Percentiles rank a stretch among this genome's conserved stretches.
Conservation (phyloP, 2,113 vertebrate species). For the Varanus salvator region DNA sequence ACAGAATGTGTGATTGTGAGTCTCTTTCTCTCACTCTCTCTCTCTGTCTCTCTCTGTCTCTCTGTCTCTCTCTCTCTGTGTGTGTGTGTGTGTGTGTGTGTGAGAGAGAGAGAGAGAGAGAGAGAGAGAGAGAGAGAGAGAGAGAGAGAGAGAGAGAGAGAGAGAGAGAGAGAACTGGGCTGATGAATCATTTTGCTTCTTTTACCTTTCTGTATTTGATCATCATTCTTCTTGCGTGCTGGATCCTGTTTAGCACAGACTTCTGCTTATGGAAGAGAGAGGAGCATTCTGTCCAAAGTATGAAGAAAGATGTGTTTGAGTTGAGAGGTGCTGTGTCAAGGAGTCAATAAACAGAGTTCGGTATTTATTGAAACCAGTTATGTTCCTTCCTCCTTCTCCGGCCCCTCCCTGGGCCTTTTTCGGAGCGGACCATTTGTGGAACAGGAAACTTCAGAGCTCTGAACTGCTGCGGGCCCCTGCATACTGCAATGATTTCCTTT, state of each 20-base stretch:
- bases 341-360: neutral
- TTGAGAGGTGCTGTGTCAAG: neutral
- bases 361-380: constrained; percentile 1
- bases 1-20: too few species aligned
- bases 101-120: neutral
- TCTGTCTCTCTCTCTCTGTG: too few species aligned
- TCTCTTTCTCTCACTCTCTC: too few species aligned
- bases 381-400: rapidly evolving
- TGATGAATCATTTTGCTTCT: neutral
- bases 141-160: too few species aligned
- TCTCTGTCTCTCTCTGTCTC: too few species aligned
- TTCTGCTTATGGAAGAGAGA: neutral
- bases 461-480: constrained; percentile 24
- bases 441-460: constrained; percentile 54
- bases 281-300: constrained; percentile 4
- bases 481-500: constrained; percentile 57
- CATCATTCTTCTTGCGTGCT: neutral
- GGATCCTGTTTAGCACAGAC: neutral
- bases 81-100: neutral
- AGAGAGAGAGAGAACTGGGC: neutral
- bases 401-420: constrained; percentile 47
- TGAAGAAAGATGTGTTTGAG: constrained; percentile 32
- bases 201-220: neutral
- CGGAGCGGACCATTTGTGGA: constrained; percentile 13
- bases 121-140: too few species aligned